Conservation (phyloP, 2,113 vertebrate genomes). For the Macaca mulatta region DNA sequence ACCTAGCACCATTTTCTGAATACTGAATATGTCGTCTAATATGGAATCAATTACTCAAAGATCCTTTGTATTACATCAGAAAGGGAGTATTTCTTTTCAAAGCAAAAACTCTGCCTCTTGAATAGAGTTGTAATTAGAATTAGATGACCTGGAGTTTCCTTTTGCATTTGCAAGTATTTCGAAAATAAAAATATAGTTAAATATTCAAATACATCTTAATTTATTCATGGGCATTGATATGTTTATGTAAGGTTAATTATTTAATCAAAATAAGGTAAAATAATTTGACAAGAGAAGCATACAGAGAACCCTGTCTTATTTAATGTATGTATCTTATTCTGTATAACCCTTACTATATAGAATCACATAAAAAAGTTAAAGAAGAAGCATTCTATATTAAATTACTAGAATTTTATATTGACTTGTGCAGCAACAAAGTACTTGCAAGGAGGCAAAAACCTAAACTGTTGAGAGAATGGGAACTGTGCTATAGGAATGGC, state of each 20-base stretch:
- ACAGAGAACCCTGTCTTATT: not conserved
- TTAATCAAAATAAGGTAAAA: not conserved
- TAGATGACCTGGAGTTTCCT: not conserved
- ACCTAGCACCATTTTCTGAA: not conserved
- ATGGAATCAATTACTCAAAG: not conserved
- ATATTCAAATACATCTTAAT: not conserved
- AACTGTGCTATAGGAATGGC: constrained; percentile 35
- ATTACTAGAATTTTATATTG: not conserved
- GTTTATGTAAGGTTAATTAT: not conserved
- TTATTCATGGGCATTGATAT: not conserved
- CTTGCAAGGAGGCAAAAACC: constrained; percentile 17
- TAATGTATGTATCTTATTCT: not conserved
- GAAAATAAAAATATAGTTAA: not conserved
- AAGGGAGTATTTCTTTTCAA: not conserved
- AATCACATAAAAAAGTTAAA: not conserved
- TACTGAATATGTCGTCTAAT: not conserved
- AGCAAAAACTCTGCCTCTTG: not conserved
- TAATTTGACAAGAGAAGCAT: not conserved
- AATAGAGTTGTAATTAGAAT: not conserved
- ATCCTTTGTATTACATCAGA: not conserved
- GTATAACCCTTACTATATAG: fast-evolving
- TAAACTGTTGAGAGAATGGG: not conserved
- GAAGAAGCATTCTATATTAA: not conserved
- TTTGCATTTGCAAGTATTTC: not conserved
- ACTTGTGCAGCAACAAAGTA: not conserved